Percentiles rank a stretch among this genome's conserved stretches.
These are phyloP conservation scores for Setipinna tenuifilis DNA, from an alignment of 2,797 vertebrate genomes.

Conservation along the genomic window DNA sequence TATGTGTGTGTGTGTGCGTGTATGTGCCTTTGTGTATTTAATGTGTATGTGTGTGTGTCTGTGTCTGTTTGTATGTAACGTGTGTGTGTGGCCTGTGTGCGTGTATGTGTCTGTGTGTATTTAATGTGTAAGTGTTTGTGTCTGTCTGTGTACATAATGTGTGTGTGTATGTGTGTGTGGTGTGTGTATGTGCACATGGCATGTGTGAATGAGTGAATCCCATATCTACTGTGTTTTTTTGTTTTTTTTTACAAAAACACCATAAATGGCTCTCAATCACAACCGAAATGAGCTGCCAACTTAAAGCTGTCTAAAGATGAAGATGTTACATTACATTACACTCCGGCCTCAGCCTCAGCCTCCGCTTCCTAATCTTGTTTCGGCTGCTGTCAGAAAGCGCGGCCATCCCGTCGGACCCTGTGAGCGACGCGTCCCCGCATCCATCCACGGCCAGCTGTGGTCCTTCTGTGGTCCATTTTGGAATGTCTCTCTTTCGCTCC, in stretches of 20 bases:
- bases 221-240: background rate
- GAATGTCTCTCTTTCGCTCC: background rate
- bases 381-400: background rate
- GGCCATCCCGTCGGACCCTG: background rate
- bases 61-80: too few species aligned
- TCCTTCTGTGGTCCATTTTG: background rate
- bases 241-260: background rate
- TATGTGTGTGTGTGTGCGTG: background rate
- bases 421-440: background rate
- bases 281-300: slow-evolving; percentile 13
- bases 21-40: too few species aligned
- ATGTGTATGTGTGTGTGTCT: too few species aligned
- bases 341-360: background rate
- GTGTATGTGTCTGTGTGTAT: too few species aligned
- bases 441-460: background rate
- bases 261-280: slow-evolving; percentile 15
- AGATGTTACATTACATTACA: background rate
- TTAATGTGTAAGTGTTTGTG: too few species aligned
- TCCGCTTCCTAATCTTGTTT: slow-evolving; percentile 10
- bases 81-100: too few species aligned
- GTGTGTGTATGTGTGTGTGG: too few species aligned
- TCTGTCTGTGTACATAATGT: too few species aligned
- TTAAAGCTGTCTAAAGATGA: background rate
- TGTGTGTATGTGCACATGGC: too few species aligned
- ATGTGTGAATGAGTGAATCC: background rate